phyloP scores from a whole-genome alignment of 2,113 vertebrate genomes.

The Elgaria multicarinata region DNA sequence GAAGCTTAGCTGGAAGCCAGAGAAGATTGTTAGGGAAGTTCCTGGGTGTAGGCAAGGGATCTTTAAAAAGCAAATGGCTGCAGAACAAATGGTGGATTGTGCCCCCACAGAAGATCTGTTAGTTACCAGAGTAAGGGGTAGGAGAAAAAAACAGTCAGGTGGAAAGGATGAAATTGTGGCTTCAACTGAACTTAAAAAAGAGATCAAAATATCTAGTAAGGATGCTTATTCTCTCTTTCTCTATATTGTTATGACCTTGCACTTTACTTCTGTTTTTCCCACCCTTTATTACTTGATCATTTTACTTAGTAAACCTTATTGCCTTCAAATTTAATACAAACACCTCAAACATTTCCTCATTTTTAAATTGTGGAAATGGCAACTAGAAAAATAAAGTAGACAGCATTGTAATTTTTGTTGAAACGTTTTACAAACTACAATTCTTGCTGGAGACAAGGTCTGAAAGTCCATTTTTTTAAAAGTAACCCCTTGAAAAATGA shows the following conservation, averaged over 20 bases:
- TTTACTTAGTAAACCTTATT: not conserved
- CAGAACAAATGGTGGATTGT: not conserved
- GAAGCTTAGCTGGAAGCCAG: not conserved
- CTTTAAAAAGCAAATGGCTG: accelerated
- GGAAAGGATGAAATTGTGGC: constrained; percentile 18
- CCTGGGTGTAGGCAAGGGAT: not conserved
- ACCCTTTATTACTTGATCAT: not conserved
- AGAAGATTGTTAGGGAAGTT: not conserved
- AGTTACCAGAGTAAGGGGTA: constrained; percentile 4
- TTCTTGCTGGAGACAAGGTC: not conserved
- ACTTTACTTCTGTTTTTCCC: not conserved
- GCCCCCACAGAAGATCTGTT: not conserved
- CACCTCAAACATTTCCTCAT: not conserved
- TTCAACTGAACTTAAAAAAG: constrained; percentile 31
- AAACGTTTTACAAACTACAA: not conserved
- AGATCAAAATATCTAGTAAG: constrained; percentile 31
- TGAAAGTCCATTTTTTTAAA: not conserved
- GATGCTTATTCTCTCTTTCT: constrained; percentile 13
- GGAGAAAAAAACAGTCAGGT: not conserved
- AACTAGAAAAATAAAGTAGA: not conserved
- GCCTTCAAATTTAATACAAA: not conserved
- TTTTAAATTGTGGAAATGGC: not conserved
- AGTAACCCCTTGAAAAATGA: not conserved
- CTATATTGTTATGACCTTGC: not conserved
- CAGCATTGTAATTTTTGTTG: not conserved